phyloP scores from a whole-genome alignment of 2,113 vertebrate genomes.

The Brachirus orientalis region DNA sequence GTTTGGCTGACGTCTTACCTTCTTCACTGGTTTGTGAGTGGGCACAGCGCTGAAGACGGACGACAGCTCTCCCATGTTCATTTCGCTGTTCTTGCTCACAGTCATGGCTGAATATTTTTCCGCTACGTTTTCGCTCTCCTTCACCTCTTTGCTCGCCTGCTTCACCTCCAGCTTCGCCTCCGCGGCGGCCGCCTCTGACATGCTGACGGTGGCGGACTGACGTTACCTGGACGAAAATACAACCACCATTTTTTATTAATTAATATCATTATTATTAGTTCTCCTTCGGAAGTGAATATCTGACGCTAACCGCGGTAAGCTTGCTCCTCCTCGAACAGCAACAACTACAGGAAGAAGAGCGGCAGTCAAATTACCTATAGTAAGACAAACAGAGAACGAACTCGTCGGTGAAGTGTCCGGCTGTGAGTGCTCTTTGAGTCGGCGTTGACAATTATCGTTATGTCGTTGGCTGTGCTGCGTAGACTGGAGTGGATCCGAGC shows the following conservation, averaged over 20 bases:
- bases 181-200: conserved; percentile 61
- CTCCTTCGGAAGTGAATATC: not conserved
- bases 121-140: conserved; percentile 82
- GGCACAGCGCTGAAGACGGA: conserved; percentile 74
- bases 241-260: not conserved
- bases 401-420: no score
- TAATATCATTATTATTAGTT: not conserved
- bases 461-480: not conserved
- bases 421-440: not conserved
- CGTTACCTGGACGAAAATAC: conserved; percentile 17
- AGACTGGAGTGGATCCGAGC: not conserved
- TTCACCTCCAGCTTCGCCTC: conserved; percentile 77
- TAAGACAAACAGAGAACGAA: not conserved
- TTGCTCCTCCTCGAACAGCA: not conserved
- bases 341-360: conserved; percentile 2
- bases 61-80: conserved; percentile 76
- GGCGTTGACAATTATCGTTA: not conserved
- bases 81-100: conserved; percentile 77
- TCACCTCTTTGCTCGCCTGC: conserved; percentile 81
- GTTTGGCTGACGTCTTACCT: conserved; percentile 60
- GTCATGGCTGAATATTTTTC: conserved; percentile 82
- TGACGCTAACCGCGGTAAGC: conserved; percentile 44
- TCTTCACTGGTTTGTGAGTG: conserved; percentile 80
- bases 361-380: not conserved
- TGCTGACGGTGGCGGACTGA: conserved; percentile 22